These are phyloP conservation scores for Drosophila peninsularis DNA, from an alignment of 2,888 invertebrate genomes.

Conservation along the genomic window DNA sequence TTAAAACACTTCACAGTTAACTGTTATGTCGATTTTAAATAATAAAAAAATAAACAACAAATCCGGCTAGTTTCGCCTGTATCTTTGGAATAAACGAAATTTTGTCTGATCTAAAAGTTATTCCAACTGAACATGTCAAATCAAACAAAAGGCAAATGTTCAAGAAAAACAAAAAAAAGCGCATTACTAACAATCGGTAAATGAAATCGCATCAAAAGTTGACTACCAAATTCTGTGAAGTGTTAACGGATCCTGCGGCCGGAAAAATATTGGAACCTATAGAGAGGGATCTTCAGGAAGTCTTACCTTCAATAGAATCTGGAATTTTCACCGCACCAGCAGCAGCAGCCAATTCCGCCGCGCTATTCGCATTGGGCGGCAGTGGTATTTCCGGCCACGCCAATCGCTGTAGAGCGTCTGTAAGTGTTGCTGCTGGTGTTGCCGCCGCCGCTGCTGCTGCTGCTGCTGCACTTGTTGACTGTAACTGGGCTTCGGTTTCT, in stretches of 20 bases:
- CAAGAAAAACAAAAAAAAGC: constrained; percentile 11
- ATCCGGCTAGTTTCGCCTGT: constrained; percentile 20
- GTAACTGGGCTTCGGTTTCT: constrained; percentile 26
- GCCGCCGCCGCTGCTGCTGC: constrained; percentile 2
- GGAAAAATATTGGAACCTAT: background rate
- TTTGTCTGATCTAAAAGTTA: constrained; percentile 19
- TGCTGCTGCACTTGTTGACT: constrained; percentile 41
- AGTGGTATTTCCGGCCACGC: constrained; percentile 16
- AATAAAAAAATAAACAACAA: background rate
- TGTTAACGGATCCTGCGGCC: background rate
- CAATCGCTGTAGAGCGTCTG: constrained; percentile 18
- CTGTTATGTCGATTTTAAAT: background rate
- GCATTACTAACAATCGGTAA: background rate
- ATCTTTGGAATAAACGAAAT: constrained; percentile 25
- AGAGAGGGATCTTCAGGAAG: background rate
- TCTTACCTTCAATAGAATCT: constrained; percentile 80
- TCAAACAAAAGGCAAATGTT: constrained; percentile 11
- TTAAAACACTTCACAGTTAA: background rate
- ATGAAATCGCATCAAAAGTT: background rate
- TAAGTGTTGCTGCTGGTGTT: constrained; percentile 12
- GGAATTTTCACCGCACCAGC: constrained; percentile 69
- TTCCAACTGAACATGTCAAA: constrained; percentile 36
- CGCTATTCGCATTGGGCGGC: constrained; percentile 9
- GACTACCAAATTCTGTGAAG: background rate
- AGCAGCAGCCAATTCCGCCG: constrained; percentile 47